Percentiles rank a stretch among this genome's conserved stretches.
Evolutionary conservation across 1,140 invertebrate species (phyloP).

Genomic region (Listronotus oregonensis): DNA sequence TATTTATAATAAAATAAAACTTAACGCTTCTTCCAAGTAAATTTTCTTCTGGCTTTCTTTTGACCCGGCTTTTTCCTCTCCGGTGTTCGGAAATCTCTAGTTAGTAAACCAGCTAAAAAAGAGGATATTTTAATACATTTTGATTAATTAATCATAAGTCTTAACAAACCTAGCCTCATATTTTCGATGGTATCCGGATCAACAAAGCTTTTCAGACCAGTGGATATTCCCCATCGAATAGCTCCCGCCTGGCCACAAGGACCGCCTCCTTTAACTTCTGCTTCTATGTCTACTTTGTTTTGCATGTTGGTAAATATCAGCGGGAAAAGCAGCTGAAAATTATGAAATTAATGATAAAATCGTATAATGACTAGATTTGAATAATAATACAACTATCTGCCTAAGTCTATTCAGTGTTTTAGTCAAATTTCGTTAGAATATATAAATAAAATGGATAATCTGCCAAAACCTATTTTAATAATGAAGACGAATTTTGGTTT

Average conservation of each 20-base stretch:
- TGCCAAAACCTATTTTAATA: too few relatives aligned
- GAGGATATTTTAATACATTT: neutral
- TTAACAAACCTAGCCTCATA: slow-evolving; percentile 79
- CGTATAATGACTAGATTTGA: too few relatives aligned
- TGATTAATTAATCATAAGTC: neutral
- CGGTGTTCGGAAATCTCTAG: slow-evolving; percentile 74
- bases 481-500: too few relatives aligned
- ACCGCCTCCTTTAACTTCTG: slow-evolving; percentile 71
- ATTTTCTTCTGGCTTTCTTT: slow-evolving; percentile 87
- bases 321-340: slow-evolving; percentile 80
- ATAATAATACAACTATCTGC: too few relatives aligned
- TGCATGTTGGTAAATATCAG: slow-evolving; percentile 78
- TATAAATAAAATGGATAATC: too few relatives aligned
- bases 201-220: slow-evolving; percentile 80
- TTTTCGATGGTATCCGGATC: slow-evolving; percentile 75
- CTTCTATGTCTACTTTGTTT: slow-evolving; percentile 83
- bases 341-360: too few relatives aligned
- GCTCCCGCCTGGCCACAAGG: slow-evolving; percentile 79
- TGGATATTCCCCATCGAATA: slow-evolving; percentile 83
- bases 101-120: slow-evolving; percentile 83
- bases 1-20: too few relatives aligned
- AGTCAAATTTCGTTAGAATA: too few relatives aligned
- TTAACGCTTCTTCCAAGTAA: slow-evolving; percentile 92
- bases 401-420: too few relatives aligned
- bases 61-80: slow-evolving; percentile 96